These are phyloP conservation scores for Branchinecta lindahli DNA, from an alignment of 1,140 invertebrate species.

Conservation along the genomic window DNA sequence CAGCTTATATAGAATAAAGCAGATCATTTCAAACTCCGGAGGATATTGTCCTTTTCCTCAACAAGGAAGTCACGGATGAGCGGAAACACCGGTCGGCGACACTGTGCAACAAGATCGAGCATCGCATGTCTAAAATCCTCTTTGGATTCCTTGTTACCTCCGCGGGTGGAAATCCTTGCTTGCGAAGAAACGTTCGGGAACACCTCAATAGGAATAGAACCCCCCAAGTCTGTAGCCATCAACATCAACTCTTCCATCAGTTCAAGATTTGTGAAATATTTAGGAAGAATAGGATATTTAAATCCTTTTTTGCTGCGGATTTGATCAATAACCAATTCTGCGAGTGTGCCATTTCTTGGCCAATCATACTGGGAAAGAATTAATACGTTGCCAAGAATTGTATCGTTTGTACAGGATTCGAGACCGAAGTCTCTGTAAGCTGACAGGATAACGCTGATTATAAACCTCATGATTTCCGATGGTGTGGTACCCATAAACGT, in stretches of 20 bases:
- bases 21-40: background rate
- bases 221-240: background rate
- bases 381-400: background rate
- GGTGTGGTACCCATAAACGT: background rate
- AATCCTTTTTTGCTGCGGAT: background rate
- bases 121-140: slow-evolving; percentile 6
- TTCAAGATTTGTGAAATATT: background rate
- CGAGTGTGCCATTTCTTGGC: background rate
- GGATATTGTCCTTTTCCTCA: background rate
- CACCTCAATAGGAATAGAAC: background rate
- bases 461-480: background rate
- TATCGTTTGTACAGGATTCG: background rate
- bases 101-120: background rate
- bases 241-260: background rate
- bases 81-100: background rate
- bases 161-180: background rate
- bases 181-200: background rate
- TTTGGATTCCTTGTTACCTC: background rate
- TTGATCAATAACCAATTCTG: background rate
- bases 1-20: background rate
- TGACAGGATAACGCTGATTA: background rate
- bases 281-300: background rate
- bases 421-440: background rate
- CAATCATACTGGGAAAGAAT: background rate
- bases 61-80: background rate